A percentile compares a stretch with the other conserved stretches of the same genome.
Conservation (phyloP, 2,888 invertebrate species). For the Actias luna region DNA sequence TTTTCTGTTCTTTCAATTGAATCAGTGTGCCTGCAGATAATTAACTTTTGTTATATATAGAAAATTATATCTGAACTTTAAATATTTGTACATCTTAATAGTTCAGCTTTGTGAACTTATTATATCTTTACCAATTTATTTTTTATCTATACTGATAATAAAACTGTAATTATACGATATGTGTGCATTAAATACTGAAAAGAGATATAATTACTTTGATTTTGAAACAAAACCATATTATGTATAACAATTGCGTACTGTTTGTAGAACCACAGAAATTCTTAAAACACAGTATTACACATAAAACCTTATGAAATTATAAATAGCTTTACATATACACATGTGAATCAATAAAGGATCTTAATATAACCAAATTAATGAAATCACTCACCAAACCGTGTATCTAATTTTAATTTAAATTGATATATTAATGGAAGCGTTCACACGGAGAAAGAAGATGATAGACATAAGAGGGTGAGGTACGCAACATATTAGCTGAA, state of each 20-base stretch:
- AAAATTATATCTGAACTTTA: too few relatives aligned
- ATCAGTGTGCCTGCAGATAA: not conserved
- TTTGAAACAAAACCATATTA: not conserved
- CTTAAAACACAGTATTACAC: not conserved
- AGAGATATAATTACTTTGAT: too few relatives aligned
- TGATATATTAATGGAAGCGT: constrained; percentile 6
- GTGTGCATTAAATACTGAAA: too few relatives aligned
- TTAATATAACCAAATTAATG: not conserved
- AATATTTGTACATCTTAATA: too few relatives aligned
- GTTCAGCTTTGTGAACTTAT: too few relatives aligned
- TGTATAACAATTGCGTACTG: not conserved
- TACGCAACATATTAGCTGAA: constrained; percentile 15
- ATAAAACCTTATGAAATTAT: not conserved
- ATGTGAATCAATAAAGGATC: not conserved
- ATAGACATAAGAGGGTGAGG: constrained; percentile 12
- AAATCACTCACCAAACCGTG: not conserved
- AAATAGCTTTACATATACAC: not conserved
- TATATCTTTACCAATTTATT: too few relatives aligned
- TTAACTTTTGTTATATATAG: not conserved
- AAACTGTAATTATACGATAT: too few relatives aligned
- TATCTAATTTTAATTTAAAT: constrained; percentile 4
- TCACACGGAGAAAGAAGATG: constrained; percentile 2
- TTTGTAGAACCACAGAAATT: not conserved
- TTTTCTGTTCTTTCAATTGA: not conserved
- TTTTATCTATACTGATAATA: too few relatives aligned